Conservation (phyloP, 2,888 invertebrate species). For the Erebia epiphron region DNA sequence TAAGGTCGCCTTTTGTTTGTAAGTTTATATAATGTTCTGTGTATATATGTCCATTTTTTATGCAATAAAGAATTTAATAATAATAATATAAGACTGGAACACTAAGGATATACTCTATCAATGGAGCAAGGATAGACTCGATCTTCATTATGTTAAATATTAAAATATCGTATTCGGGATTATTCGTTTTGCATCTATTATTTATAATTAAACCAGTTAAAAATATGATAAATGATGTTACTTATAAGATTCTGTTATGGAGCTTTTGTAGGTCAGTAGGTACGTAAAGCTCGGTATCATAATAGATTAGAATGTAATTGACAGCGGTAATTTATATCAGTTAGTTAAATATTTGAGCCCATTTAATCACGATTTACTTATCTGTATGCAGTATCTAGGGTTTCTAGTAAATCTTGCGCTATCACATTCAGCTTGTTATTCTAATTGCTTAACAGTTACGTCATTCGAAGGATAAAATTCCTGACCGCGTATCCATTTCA, state of each 20-base stretch:
- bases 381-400: conserved; percentile 43
- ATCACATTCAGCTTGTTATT: conserved; percentile 40
- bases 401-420: conserved; percentile 51
- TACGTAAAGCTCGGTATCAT: not conserved
- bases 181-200: not conserved
- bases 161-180: not conserved
- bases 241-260: not conserved
- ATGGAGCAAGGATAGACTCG: too few species aligned
- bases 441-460: conserved; percentile 46
- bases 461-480: conserved; percentile 39
- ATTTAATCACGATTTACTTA: conserved; percentile 17
- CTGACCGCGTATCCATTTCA: conserved; percentile 31
- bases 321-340: conserved; percentile 19
- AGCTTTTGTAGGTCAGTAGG: not conserved
- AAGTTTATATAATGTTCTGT: too few species aligned
- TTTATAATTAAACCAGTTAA: not conserved
- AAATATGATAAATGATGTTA: not conserved
- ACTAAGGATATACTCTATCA: too few species aligned
- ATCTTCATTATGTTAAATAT: not conserved
- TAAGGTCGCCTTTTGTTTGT: too few species aligned
- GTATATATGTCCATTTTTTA: too few species aligned
- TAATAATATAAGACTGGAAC: too few species aligned
- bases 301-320: conserved; percentile 15
- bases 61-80: too few species aligned
- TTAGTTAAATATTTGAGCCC: conserved; percentile 10